phyloP scores from a whole-genome alignment of 1,140 invertebrate genomes.

The Pantala flavescens region DNA sequence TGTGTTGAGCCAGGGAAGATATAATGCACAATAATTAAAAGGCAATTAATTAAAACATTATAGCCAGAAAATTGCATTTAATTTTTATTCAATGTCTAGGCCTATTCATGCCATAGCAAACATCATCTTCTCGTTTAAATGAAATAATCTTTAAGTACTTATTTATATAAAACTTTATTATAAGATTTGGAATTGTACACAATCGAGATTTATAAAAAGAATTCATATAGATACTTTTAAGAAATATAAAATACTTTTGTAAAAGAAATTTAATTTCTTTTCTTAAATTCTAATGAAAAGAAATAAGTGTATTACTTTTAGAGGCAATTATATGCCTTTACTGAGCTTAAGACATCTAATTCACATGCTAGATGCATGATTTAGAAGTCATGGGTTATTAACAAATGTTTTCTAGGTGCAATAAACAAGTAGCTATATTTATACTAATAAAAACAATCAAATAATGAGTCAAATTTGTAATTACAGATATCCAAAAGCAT shows the following conservation, averaged over 20 bases:
- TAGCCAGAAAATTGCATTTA: no score
- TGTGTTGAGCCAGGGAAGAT: no score
- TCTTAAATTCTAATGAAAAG: not conserved
- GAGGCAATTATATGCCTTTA: not conserved
- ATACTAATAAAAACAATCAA: slow-evolving; percentile 4
- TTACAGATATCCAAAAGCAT: not conserved
- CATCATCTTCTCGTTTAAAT: no score
- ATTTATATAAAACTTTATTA: not conserved
- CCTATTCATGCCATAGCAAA: no score
- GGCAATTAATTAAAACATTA: no score
- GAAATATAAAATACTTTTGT: not conserved
- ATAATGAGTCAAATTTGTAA: slow-evolving; percentile 4
- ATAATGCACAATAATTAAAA: no score
- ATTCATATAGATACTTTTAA: not conserved
- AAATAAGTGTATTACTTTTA: not conserved
- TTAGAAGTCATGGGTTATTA: not conserved
- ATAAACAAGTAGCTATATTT: not conserved
- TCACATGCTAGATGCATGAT: not conserved
- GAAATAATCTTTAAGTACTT: no score
- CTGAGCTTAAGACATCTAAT: not conserved
- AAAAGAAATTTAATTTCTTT: not conserved
- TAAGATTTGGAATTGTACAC: not conserved
- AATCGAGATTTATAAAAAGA: not conserved
- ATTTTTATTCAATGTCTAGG: no score
- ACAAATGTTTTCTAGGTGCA: not conserved